phyloP scores from a whole-genome alignment of 2,888 invertebrate species.

The Hemistola chrysoprasaria region DNA sequence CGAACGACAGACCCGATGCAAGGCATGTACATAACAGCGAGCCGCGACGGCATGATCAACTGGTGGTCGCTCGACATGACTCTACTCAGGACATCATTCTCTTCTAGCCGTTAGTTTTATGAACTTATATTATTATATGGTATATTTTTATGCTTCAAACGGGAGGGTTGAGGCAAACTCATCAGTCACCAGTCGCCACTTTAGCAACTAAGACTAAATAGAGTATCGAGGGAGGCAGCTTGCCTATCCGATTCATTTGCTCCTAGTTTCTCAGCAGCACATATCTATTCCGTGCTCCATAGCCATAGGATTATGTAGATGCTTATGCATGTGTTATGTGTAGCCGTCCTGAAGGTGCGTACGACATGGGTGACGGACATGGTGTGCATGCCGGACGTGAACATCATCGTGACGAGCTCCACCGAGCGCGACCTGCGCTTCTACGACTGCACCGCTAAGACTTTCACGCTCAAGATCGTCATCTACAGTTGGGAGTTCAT shows the following conservation, averaged over 20 bases:
- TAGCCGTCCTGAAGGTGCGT: constrained; percentile 83
- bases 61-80: constrained; percentile 89
- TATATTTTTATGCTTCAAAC: no score
- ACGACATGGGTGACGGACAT: constrained; percentile 89
- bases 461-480: constrained; percentile 87
- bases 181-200: no score
- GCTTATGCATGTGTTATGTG: no score
- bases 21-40: constrained; percentile 88
- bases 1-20: constrained; percentile 81
- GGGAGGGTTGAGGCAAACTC: no score
- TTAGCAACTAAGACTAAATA: no score
- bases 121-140: no score
- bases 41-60: constrained; percentile 89
- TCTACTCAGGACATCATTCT: constrained; percentile 83
- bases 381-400: constrained; percentile 88
- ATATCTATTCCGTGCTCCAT: no score
- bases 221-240: no score
- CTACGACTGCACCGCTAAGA: constrained; percentile 89
- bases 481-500: constrained; percentile 85
- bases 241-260: no score
- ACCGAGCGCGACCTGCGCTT: constrained; percentile 90
- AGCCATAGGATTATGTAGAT: no score
- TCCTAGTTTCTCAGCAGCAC: no score
- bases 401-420: constrained; percentile 89
- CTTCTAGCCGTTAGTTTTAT: constrained; percentile 82